Conservation (phyloP, 2,113 vertebrate species). For the Ageneiosus marmoratus region DNA sequence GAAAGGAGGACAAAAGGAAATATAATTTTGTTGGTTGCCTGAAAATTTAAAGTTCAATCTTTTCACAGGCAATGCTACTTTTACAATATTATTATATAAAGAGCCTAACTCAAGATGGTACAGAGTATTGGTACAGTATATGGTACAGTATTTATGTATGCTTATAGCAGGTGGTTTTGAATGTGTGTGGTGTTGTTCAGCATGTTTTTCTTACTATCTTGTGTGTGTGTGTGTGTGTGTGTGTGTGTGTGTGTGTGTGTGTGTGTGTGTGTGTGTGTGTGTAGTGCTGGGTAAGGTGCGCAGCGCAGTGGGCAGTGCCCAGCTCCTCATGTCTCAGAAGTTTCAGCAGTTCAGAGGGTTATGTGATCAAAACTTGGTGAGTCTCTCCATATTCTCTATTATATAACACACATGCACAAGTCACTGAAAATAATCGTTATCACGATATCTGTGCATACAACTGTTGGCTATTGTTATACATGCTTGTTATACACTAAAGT, state of each 20-base stretch:
- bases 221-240: constrained; percentile 36
- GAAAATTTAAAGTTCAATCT: background rate
- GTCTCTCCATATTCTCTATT: constrained; percentile 54
- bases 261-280: constrained; percentile 42
- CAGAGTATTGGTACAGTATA: no score
- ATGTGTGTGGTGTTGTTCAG: background rate
- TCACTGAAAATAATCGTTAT: background rate
- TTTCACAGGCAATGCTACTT: background rate
- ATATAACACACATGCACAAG: background rate
- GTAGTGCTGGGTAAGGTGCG: constrained; percentile 94
- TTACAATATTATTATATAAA: background rate
- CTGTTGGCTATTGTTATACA: background rate
- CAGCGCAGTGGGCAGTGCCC: constrained; percentile 83
- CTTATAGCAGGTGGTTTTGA: no score
- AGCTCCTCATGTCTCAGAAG: constrained; percentile 83
- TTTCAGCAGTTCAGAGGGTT: constrained; percentile 97
- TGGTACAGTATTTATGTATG: no score
- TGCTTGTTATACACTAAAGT: no score
- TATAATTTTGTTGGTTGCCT: background rate
- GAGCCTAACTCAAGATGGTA: background rate
- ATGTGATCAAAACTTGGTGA: constrained; percentile 98
- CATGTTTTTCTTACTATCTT: background rate
- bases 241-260: constrained; percentile 38
- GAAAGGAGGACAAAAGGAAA: background rate
- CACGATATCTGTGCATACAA: background rate